phyloP scores from a whole-genome alignment of 2,113 vertebrate species.

The Motacilla tschutschensis region DNA sequence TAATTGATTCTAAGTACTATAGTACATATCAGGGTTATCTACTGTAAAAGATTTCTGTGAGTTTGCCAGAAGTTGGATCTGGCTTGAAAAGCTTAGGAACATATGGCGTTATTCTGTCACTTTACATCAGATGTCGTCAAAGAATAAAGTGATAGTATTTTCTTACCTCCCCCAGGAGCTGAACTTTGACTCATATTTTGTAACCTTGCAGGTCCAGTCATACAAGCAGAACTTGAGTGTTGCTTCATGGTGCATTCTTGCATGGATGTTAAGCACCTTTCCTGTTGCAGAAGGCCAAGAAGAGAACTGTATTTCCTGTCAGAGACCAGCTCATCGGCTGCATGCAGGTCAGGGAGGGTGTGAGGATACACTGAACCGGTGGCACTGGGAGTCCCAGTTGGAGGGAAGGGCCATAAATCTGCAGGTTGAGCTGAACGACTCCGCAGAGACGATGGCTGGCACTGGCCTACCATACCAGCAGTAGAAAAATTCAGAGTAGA shows the following conservation, averaged over 20 bases:
- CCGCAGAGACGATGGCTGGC: slow-evolving; percentile 34
- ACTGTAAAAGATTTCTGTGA: background rate
- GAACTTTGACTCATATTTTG: slow-evolving; percentile 67
- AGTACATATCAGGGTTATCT: background rate
- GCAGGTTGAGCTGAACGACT: slow-evolving; percentile 18
- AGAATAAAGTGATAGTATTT: background rate
- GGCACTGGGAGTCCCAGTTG: background rate
- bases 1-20: background rate
- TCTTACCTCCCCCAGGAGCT: slow-evolving; percentile 68
- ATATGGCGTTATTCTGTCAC: background rate
- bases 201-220: slow-evolving; percentile 41
- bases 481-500: slow-evolving; percentile 2
- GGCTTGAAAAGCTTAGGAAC: background rate
- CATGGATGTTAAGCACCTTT: slow-evolving; percentile 67
- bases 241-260: slow-evolving; percentile 73
- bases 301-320: slow-evolving; percentile 81
- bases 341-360: slow-evolving; percentile 33
- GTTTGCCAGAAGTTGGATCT: background rate
- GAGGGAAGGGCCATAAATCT: slow-evolving; percentile 68
- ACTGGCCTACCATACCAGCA: slow-evolving; percentile 20
- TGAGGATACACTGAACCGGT: slow-evolving; percentile 21
- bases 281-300: slow-evolving; percentile 82
- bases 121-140: background rate
- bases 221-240: slow-evolving; percentile 59
- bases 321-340: slow-evolving; percentile 7